A percentile compares a stretch with the other conserved stretches of the same genome.
phyloP scores from a whole-genome alignment of 2,797 vertebrate genomes.

The Scleropages formosus region DNA sequence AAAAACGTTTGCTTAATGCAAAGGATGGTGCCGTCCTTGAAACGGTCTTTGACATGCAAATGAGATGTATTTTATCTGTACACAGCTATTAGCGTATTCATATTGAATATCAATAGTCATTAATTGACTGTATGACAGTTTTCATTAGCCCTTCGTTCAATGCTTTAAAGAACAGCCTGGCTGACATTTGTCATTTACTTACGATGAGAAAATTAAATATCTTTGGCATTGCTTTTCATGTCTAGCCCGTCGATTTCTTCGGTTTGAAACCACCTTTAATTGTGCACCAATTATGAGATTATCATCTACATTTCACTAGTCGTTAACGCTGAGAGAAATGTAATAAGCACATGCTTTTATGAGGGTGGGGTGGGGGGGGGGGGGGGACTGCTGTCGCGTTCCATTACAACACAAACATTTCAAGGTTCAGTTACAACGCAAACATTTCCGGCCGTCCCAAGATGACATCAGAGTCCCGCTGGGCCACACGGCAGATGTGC shows the following conservation, averaged over 20 bases:
- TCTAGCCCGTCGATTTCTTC: conserved; percentile 1
- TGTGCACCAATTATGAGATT: conserved; percentile 12
- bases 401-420: conserved; percentile 16
- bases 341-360: not conserved
- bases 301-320: conserved; percentile 6
- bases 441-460: not conserved
- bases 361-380: not conserved
- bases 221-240: conserved; percentile 13
- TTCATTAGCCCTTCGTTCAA: not conserved
- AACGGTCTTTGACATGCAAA: conserved; percentile 7
- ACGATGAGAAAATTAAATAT: conserved; percentile 1
- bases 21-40: not conserved
- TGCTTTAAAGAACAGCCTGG: conserved; percentile 3
- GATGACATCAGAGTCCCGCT: no score
- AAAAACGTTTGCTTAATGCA: not conserved
- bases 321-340: conserved; percentile 1
- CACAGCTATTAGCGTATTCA: conserved; percentile 8
- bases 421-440: conserved; percentile 10
- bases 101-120: conserved; percentile 20
- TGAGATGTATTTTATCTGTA: not conserved
- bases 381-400: not conserved
- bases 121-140: conserved; percentile 17
- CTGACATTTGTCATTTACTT: conserved; percentile 11
- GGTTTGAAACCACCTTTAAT: conserved; percentile 25
- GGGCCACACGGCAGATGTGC: no score